A percentile compares a stretch with the other conserved stretches of the same genome.
Conservation (phyloP, 2,797 vertebrate genomes). For the Melopsittacus undulatus region DNA sequence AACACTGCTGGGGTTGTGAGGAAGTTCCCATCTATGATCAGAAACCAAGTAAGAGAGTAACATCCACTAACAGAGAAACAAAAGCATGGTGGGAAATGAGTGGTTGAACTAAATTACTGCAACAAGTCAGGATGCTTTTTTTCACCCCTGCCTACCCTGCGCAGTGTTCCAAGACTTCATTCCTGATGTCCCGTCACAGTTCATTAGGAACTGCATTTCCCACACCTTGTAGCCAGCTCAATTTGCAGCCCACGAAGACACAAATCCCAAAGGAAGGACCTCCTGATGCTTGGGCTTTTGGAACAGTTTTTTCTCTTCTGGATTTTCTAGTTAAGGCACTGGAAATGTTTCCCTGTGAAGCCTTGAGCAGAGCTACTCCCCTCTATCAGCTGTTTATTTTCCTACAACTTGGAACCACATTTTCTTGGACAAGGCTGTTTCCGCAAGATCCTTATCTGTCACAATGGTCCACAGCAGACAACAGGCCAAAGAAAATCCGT, state of each 20-base stretch:
- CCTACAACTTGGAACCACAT: not conserved
- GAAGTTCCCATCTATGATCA: not conserved
- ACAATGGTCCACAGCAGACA: not conserved
- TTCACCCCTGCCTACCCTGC: not conserved
- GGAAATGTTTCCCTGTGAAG: not conserved
- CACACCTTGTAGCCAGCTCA: not conserved
- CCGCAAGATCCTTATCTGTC: not conserved
- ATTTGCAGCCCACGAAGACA: not conserved
- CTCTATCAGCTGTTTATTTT: not conserved
- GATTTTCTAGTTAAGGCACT: not conserved
- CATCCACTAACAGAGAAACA: not conserved
- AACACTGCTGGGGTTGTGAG: not conserved
- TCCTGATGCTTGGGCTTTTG: not conserved
- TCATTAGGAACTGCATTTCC: not conserved
- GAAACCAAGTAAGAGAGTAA: not conserved
- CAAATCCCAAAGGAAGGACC: not conserved
- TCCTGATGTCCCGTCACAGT: not conserved
- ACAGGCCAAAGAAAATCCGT: not conserved
- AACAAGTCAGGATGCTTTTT: not conserved
- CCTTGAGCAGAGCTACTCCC: not conserved
- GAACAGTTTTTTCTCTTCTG: not conserved
- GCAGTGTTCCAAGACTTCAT: not conserved
- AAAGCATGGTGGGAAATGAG: not conserved
- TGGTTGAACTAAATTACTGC: not conserved
- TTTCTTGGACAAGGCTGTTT: not conserved